phyloP scores from a whole-genome alignment of 2,113 vertebrate species.

The Myiopsitta monachus region DNA sequence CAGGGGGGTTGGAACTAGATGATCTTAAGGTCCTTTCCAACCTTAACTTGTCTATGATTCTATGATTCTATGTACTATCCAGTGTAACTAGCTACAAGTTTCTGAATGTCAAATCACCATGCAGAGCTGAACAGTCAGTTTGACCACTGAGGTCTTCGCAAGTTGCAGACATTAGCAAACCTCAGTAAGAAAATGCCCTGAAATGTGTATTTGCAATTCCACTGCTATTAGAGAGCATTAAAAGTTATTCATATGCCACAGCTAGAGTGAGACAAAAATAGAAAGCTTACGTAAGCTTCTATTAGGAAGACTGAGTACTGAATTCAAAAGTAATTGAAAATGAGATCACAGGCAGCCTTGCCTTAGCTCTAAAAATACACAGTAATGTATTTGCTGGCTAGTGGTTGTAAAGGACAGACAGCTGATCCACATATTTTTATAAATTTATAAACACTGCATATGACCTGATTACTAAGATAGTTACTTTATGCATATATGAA shows the following conservation, averaged over 20 bases:
- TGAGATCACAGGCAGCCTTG: neutral
- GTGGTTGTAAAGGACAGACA: neutral
- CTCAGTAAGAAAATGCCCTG: neutral
- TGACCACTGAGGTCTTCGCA: constrained; percentile 13
- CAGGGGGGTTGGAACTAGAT: too few species aligned
- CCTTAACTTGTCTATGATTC: too few species aligned
- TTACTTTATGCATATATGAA: neutral
- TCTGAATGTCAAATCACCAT: neutral
- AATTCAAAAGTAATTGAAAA: constrained; percentile 31
- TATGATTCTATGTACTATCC: neutral
- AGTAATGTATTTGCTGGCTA: neutral
- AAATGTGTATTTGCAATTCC: constrained; percentile 3
- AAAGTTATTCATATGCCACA: neutral
- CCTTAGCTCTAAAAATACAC: neutral
- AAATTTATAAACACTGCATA: neutral
- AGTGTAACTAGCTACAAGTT: neutral
- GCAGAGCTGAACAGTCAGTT: neutral
- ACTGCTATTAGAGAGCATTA: constrained; percentile 16
- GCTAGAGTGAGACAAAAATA: neutral
- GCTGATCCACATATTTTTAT: neutral
- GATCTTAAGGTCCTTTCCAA: too few species aligned
- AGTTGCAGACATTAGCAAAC: constrained; percentile 21
- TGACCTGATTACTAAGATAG: neutral
- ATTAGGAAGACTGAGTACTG: neutral
- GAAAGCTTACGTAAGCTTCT: constrained; percentile 12